A percentile compares a stretch with the other conserved stretches of the same genome.
Evolutionary conservation across 2,113 vertebrate genomes (phyloP).

Genomic region (Mionectes macconnelli): DNA sequence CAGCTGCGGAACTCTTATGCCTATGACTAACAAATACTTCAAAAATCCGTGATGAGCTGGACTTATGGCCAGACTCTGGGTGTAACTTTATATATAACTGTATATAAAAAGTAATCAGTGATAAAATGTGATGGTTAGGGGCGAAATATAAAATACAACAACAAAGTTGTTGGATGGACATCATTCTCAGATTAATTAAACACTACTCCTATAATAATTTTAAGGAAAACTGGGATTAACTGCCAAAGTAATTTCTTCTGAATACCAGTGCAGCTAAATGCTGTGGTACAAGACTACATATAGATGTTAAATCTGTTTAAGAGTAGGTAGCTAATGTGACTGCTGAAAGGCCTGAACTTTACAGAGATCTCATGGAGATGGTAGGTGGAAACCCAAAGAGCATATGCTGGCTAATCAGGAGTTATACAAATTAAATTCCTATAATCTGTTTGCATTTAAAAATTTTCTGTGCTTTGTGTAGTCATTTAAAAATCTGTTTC

Average conservation of each 20-base stretch:
- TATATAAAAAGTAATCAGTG: background rate
- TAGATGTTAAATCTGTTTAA: background rate
- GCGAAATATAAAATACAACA: background rate
- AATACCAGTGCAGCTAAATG: background rate
- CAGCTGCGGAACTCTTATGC: background rate
- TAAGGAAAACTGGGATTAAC: background rate
- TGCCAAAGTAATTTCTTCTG: background rate
- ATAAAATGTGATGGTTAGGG: background rate
- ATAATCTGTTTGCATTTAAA: too few relatives aligned
- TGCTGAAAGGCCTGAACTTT: background rate
- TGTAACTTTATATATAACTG: background rate
- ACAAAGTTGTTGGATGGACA: background rate
- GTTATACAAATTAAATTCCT: too few relatives aligned
- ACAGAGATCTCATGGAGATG: background rate
- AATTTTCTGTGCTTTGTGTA: too few relatives aligned
- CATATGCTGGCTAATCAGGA: background rate
- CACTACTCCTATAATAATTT: background rate
- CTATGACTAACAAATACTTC: background rate
- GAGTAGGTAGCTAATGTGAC: background rate
- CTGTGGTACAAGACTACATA: background rate
- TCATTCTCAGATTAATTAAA: background rate
- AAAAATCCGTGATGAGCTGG: background rate
- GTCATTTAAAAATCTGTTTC: too few relatives aligned
- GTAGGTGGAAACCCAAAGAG: background rate
- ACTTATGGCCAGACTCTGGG: background rate